phyloP scores from a whole-genome alignment of 2,888 invertebrate species.

The Panopea generosa region DNA sequence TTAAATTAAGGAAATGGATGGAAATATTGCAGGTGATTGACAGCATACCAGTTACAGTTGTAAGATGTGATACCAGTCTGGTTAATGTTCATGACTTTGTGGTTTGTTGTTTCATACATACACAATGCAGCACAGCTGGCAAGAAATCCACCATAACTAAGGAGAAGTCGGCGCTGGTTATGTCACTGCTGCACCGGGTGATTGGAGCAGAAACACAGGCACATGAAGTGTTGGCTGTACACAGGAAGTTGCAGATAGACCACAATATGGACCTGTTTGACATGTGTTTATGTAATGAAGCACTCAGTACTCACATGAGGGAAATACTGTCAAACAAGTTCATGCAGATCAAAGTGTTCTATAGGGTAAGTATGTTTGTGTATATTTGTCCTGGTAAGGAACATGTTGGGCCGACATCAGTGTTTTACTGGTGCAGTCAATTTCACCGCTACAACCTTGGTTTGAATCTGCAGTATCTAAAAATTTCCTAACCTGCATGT shows the following conservation, averaged over 20 bases:
- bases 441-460: too few species aligned
- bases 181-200: conserved; percentile 67
- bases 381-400: too few species aligned
- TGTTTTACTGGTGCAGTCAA: too few species aligned
- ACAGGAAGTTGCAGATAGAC: conserved; percentile 73
- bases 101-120: conserved; percentile 69
- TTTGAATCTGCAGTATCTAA: too few species aligned
- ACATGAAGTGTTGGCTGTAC: conserved; percentile 71
- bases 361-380: conserved; percentile 67
- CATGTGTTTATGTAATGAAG: conserved; percentile 67
- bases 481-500: too few species aligned
- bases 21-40: conserved; percentile 72
- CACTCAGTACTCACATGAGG: conserved; percentile 35
- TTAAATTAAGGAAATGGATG: conserved; percentile 73
- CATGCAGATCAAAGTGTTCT: conserved; percentile 72
- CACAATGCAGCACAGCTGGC: conserved; percentile 25
- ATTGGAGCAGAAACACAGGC: conserved; percentile 67
- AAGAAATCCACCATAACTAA: conserved; percentile 17
- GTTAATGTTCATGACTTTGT: conserved; percentile 77
- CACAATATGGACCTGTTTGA: conserved; percentile 77
- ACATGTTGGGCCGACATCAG: too few species aligned
- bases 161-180: conserved; percentile 52
- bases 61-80: conserved; percentile 66
- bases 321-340: conserved; percentile 65
- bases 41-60: conserved; percentile 71